Evolutionary conservation across 2,797 vertebrate species (phyloP).

Genomic region (Balearica regulorum): DNA sequence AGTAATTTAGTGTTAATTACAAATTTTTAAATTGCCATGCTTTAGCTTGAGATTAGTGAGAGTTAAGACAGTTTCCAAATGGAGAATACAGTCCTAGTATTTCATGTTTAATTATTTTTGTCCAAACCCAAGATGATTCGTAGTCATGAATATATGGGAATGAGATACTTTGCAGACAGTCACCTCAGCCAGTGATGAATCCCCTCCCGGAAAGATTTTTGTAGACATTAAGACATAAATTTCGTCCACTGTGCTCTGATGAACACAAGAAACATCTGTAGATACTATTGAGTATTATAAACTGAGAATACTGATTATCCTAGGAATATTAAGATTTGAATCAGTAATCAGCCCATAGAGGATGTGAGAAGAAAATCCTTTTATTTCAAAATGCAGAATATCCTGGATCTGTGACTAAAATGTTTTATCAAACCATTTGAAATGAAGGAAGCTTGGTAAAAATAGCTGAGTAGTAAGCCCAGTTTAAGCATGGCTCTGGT

Average conservation of each 20-base stretch:
- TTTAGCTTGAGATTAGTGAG: background rate
- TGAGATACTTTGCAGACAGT: conserved; percentile 12
- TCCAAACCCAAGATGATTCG: background rate
- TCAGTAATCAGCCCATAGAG: background rate
- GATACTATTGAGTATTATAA: conserved; percentile 23
- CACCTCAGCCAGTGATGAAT: conserved; percentile 17
- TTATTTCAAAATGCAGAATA: background rate
- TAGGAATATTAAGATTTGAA: background rate
- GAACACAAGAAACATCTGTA: conserved; percentile 53
- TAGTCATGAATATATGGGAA: conserved; percentile 15
- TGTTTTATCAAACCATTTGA: background rate
- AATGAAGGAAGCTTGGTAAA: background rate
- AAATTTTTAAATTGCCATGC: background rate
- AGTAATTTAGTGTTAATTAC: background rate
- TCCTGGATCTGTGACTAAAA: background rate
- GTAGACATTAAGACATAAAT: conserved; percentile 55
- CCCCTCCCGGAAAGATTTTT: conserved; percentile 25
- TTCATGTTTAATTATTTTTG: conserved; percentile 10
- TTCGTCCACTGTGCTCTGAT: conserved; percentile 39
- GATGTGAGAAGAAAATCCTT: background rate
- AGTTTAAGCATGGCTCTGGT: background rate
- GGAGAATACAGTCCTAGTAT: background rate
- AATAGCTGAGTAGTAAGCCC: background rate
- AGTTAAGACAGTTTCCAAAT: background rate
- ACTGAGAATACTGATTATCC: conserved; percentile 30